Evolutionary conservation across 2,888 invertebrate species (phyloP), one percentile per base, ranked within the genome.

Genomic region (Cosmia trapezina): DNA sequence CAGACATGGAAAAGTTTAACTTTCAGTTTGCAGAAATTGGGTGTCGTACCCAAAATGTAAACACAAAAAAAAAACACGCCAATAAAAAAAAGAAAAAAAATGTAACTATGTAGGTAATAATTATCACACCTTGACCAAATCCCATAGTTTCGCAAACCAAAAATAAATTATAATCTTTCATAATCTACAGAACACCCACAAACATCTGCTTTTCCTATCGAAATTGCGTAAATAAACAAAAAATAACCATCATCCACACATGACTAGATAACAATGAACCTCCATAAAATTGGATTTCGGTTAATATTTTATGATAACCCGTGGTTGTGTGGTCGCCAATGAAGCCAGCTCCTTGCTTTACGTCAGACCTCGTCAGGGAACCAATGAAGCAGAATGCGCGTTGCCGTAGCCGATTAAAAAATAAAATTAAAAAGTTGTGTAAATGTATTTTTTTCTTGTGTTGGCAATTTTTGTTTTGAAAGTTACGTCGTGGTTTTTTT

Each of bases 221-320:
- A 73, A 76, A 83, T 84, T 71, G 72, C 67, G 64, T 70, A 60
- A 74, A 74, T 69, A 78, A 70, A 78, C 59, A 67, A 80, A 80
- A 70, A 64, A 70, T 33, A 60, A 65, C 51, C 53, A 51, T 33
- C 47, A 64, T 88, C 43, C 49, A 57, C 77, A 59, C 90, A 82
- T 88, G 88, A 85, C 70, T 90, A 86, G 85, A 83, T 89, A 86
- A 87, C 90, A 91, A 93, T 91, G 89, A 86, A 90, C 89, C 89
- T 86, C 88, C 91, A 92, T 92, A 90, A 93, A 93, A 93, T 94
- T 91, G 91, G 92, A 93, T 93, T 94, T 93, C 88, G 90, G 92
- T 91, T 89, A 91, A 90, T 90, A 89, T 78, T 53, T 49, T 76
- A 75, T 76, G 88, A 88, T 90, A 89, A 83, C 84, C 84, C 82